A percentile compares a stretch with the other conserved stretches of the same genome.
These are phyloP conservation scores for Drosophila erecta DNA, from an alignment of 1,140 invertebrate genomes.

Conservation along the genomic window DNA sequence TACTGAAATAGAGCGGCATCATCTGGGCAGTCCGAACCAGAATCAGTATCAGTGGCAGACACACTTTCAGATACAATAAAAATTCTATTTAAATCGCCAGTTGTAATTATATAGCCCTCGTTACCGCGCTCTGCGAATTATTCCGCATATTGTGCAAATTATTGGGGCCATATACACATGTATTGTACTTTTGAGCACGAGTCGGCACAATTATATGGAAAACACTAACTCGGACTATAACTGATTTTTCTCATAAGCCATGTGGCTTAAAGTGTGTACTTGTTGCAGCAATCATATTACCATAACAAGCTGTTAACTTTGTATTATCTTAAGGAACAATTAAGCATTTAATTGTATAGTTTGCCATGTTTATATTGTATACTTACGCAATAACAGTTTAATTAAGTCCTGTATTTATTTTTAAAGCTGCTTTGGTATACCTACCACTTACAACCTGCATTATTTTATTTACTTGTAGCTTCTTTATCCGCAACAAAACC, in stretches of 20 bases:
- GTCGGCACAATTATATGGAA: constrained; percentile 25
- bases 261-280: background rate
- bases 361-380: too few species aligned
- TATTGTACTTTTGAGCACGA: constrained; percentile 21
- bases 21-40: constrained; percentile 2
- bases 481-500: constrained; percentile 2
- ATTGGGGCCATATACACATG: constrained; percentile 57
- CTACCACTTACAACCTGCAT: too few species aligned
- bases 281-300: background rate
- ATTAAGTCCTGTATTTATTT: too few species aligned
- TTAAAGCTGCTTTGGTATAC: too few species aligned
- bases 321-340: too few species aligned
- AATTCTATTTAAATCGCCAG: constrained; percentile 78
- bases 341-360: too few species aligned
- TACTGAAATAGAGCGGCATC: constrained; percentile 55
- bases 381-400: too few species aligned
- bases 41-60: constrained; percentile 22
- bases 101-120: constrained; percentile 61
- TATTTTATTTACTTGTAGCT: background rate
- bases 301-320: background rate
- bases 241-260: constrained; percentile 5
- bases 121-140: background rate
- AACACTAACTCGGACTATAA: constrained; percentile 17
- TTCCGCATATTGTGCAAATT: constrained; percentile 30
- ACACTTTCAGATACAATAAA: constrained; percentile 72